phyloP scores from a whole-genome alignment of 2,888 invertebrate genomes.

The Synergus gifuensis region DNA sequence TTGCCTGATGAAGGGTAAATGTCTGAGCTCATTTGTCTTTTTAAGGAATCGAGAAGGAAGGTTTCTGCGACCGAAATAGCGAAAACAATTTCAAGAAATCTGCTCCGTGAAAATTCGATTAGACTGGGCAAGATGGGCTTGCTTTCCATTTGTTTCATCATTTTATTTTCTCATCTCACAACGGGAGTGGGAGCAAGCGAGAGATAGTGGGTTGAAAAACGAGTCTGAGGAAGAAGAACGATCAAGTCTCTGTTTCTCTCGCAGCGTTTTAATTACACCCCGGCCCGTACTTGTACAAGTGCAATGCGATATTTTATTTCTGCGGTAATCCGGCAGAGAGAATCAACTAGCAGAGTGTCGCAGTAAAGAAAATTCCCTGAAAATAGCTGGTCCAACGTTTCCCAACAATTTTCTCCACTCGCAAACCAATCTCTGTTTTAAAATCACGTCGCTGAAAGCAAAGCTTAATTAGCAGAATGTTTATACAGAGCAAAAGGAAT shows the following conservation, averaged over 20 bases:
- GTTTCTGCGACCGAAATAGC: conserved; percentile 57
- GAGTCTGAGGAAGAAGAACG: conserved; percentile 35
- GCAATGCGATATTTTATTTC: conserved; percentile 67
- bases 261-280: conserved; percentile 75
- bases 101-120: conserved; percentile 75
- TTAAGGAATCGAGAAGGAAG: conserved; percentile 5
- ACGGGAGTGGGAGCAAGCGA: conserved; percentile 44
- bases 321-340: conserved; percentile 63
- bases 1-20: not conserved
- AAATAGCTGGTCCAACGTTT: conserved; percentile 56
- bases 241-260: conserved; percentile 59
- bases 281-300: conserved; percentile 55
- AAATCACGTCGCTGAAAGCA: conserved; percentile 38
- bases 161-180: conserved; percentile 60
- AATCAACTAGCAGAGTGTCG: conserved; percentile 47
- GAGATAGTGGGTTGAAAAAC: conserved; percentile 31
- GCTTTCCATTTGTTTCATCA: conserved; percentile 70
- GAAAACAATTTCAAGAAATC: conserved; percentile 75
- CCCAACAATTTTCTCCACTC: conserved; percentile 50
- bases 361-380: conserved; percentile 57
- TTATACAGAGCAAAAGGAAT: conserved; percentile 23
- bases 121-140: conserved; percentile 73
- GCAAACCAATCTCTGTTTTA: conserved; percentile 41
- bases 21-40: not conserved
- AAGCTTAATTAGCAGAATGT: conserved; percentile 41